These are phyloP conservation scores for Drosophila fulvimacula DNA, from an alignment of 2,888 invertebrate genomes.

Conservation along the genomic window DNA sequence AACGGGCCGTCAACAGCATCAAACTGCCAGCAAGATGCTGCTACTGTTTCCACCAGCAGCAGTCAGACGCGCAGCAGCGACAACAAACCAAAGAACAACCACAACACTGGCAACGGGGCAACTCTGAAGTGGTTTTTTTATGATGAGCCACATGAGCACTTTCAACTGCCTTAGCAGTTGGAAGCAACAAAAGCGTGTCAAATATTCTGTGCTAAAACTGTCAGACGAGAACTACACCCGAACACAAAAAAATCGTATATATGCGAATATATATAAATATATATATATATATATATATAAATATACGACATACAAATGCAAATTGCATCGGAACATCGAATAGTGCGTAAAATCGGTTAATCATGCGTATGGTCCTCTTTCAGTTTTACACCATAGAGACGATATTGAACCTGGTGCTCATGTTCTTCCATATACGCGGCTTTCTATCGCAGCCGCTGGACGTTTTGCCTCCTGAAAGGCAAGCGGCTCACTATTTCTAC, in stretches of 20 bases:
- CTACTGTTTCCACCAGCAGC: constrained; percentile 68
- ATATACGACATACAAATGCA: background rate
- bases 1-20: constrained; percentile 79
- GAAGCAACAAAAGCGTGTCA: constrained; percentile 71
- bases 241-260: background rate
- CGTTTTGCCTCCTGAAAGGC: accelerated
- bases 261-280: background rate
- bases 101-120: constrained; percentile 57
- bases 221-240: constrained; percentile 27
- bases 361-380: constrained; percentile 46
- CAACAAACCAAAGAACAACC: constrained; percentile 42
- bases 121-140: constrained; percentile 62
- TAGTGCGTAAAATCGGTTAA: background rate
- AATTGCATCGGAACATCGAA: background rate
- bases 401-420: constrained; percentile 26
- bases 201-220: constrained; percentile 46
- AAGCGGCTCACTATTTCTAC: constrained; percentile 23
- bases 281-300: constrained; percentile 3
- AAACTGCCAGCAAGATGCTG: constrained; percentile 76
- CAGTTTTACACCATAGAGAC: constrained; percentile 50
- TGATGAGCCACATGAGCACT: constrained; percentile 68
- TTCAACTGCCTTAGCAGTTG: constrained; percentile 49
- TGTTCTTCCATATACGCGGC: constrained; percentile 36
- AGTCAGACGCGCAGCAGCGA: constrained; percentile 27
- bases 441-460: constrained; percentile 22